Base-by-base conservation (phyloP, 2,888 invertebrate genomes). In the Limnephilus marmoratus region DNA sequence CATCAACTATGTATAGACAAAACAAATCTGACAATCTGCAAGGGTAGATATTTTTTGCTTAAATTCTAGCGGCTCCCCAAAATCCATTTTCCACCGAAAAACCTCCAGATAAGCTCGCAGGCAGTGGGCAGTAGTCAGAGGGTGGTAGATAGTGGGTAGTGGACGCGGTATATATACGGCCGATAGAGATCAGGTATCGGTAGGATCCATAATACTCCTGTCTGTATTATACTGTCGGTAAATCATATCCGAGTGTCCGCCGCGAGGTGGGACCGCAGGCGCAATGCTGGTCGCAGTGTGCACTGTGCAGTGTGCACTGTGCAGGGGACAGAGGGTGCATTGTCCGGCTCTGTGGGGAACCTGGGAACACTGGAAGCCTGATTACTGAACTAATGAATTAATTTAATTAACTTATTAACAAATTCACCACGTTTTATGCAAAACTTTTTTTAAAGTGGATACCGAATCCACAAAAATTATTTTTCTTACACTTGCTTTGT, bases 121-220 rank as follows among this genome's bases (percentile, higher is more conserved):
- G 68, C 68, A 24, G 68, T 68, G 68, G 68, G 9, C 24, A 24
- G 68, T 68, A 9, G 68, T 7, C 7, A 68, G 24, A 24, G 68
- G 68, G 18, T 53, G 5, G 53, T 18, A 53, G 53, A 53, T 53
- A 53, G 24, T 5, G 68, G 5, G 68, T n/a, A 24, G 68, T 24
- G 68, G 24, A 68, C 9, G n/a, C 68, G 24, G 9, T 68, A 68
- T 68, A n/a, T 24, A 68, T 24, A n/a, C 68, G 68, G 9, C 11
- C 68, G 31, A 68, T 34, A 53, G 34, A 37, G 87, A 87, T 87
- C 87, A 87, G 87, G 87, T 87, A 87, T 87, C 87, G 68, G 53
- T 68, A 87, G 24, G 68, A 34, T 31, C 31, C 31, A 34, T 87
- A 87, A 53, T 87, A 68, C 68, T n/a, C 24, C 24, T 24, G 68